Evolutionary conservation across 64 coral and sea anemone species (phyloP).

Genomic region (Actinia equina): DNA sequence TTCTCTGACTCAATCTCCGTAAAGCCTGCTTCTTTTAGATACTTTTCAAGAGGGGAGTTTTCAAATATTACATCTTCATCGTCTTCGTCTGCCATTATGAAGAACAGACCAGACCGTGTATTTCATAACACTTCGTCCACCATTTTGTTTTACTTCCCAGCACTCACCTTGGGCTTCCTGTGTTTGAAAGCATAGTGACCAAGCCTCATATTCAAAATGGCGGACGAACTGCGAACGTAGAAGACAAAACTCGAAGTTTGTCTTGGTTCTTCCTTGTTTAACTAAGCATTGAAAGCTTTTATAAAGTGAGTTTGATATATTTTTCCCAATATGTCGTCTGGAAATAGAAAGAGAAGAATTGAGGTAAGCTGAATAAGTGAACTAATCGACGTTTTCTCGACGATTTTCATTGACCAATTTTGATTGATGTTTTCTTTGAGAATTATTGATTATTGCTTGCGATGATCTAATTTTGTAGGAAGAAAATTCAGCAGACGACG

Average conservation of each 20-base stretch:
- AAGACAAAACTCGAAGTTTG: background rate
- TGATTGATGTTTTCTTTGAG: background rate
- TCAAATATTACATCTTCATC: constrained; percentile 79
- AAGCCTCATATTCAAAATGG: background rate
- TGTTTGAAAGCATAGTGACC: background rate
- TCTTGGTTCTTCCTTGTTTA: background rate
- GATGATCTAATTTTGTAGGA: background rate
- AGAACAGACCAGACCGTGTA: background rate
- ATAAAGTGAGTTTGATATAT: background rate
- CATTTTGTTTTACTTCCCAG: constrained; percentile 1
- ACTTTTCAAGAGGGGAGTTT: constrained; percentile 76
- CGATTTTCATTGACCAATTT: background rate
- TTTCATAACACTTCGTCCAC: background rate
- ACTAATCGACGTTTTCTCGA: background rate
- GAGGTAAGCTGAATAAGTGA: background rate
- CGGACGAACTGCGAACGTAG: background rate
- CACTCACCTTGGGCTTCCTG: constrained; percentile 16
- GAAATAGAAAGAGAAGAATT: constrained; percentile 2
- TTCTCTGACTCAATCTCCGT: constrained; percentile 70
- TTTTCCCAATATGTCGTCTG: background rate
- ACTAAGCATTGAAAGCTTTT: background rate
- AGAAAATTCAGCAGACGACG: constrained; percentile 17
- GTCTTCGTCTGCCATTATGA: constrained; percentile 31
- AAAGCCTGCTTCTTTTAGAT: constrained; percentile 79
- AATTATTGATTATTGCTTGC: background rate